Base-by-base conservation (phyloP, 2,797 vertebrate species). In the Rachycentron canadum region DNA sequence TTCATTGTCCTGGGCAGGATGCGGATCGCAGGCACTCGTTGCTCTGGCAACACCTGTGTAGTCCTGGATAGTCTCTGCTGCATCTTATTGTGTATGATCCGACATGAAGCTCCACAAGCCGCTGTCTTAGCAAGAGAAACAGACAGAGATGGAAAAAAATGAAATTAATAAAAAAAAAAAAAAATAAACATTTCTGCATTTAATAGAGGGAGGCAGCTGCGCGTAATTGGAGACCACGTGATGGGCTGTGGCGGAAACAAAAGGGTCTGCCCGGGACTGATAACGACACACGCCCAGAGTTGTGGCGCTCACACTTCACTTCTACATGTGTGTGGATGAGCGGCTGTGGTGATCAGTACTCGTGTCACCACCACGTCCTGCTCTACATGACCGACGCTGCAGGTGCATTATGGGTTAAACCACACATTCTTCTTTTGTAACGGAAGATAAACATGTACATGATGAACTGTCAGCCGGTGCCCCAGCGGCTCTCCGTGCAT, bases 41-140 rank as follows among this genome's bases (percentile, higher is more conserved):
- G 95, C 95, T 94, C 91, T 95, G 94, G 94, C 95, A 95, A 94
- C 94, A 95, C 93, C 94, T 94, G 94, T 92, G 91, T 82, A 85
- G 88, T 84, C 91, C 89, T 86, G 85, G 83, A 87, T 83, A 59
- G 81, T 80, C 69, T 86, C 86, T 90, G 89, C 84, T 76, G 86
- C 86, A 83, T 90, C 83, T 88, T 36, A 81, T 78, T 83, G 63
- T 84, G 82, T 47, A 45, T 58, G 32, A 34, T 75, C 77, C 52
- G 21, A 50, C 25, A 45, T 57, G 26, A 63, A 74, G 28, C 65
- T 8, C 38, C 5, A 13, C 30, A 23, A 75, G 0, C 64, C 52
- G 36, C 43, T 26, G 67, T 19, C 23, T 67, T 28, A 50, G 38
- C 25, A n/a, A 21, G n/a, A 45, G 30, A 49, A 55, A 45, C 26